Evolutionary conservation across 2,113 vertebrate genomes (phyloP).

Genomic region (Anarrhichthys ocellatus): DNA sequence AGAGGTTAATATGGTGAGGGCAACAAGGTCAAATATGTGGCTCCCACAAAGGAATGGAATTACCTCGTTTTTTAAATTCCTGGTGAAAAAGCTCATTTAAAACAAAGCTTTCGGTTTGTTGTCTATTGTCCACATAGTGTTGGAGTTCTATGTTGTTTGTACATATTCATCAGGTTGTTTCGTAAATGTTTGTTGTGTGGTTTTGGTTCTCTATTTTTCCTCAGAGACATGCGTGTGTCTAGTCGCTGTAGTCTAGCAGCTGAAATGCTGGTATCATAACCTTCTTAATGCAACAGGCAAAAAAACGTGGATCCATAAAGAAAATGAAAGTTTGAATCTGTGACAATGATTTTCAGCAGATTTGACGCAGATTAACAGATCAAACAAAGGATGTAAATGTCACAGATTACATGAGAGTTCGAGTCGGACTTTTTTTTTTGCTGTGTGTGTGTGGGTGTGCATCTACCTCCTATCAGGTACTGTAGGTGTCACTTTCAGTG

Average conservation of each 20-base stretch:
- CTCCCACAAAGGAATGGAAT: background rate
- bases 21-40: slow-evolving; percentile 24
- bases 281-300: background rate
- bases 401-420: background rate
- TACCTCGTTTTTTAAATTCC: background rate
- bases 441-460: background rate
- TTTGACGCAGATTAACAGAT: background rate
- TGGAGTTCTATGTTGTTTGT: background rate
- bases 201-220: background rate
- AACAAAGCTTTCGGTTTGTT: background rate
- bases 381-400: background rate
- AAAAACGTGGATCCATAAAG: background rate
- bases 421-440: background rate
- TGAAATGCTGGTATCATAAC: background rate
- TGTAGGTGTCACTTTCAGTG: slow-evolving; percentile 28
- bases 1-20: slow-evolving; percentile 29
- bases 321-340: background rate
- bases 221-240: background rate
- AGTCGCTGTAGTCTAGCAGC: background rate
- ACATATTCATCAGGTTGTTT: background rate
- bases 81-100: background rate
- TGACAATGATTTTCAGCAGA: background rate
- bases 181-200: background rate
- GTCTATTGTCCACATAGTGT: background rate
- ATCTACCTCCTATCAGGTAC: slow-evolving; percentile 16